Percentiles rank a stretch among this genome's conserved stretches.
Conservation (phyloP, 2,797 vertebrate genomes). For the Pangasius sanitwongsei region DNA sequence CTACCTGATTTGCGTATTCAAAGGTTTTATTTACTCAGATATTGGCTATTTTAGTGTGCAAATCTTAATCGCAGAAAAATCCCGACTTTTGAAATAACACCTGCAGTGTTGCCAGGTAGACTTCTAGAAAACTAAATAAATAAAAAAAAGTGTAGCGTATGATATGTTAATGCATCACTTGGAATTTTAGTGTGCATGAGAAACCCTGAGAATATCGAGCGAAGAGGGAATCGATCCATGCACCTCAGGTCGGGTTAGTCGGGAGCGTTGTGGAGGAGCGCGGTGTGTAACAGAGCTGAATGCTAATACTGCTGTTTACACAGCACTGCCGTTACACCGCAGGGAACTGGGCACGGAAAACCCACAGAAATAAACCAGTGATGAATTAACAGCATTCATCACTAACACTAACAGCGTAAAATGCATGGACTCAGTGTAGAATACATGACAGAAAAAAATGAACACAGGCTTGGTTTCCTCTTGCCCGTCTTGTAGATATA, state of each 20-base stretch:
- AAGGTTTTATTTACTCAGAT: not conserved
- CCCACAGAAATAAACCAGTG: not conserved
- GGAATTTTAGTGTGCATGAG: slow-evolving; percentile 2
- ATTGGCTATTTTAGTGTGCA: not conserved
- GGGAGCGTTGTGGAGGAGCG: slow-evolving; percentile 12
- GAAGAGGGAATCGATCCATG: slow-evolving; percentile 8
- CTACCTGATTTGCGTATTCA: not conserved
- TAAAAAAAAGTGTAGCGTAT: not conserved
- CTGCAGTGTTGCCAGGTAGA: not conserved
- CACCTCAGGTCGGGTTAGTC: slow-evolving; percentile 8
- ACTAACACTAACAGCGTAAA: not conserved
- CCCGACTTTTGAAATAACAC: not conserved
- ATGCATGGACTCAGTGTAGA: not conserved
- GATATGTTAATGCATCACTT: not conserved
- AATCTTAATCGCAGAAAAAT: not conserved
- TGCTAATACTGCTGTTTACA: slow-evolving; percentile 22
- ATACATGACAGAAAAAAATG: not conserved
- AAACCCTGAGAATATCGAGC: not conserved
- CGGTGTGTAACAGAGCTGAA: slow-evolving; percentile 25
- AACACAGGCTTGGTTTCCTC: not conserved
- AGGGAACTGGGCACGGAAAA: not conserved
- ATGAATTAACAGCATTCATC: not conserved
- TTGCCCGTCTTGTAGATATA: not conserved
- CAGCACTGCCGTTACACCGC: not conserved
- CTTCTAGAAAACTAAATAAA: not conserved